phyloP scores from a whole-genome alignment of 2,888 invertebrate species.

The Eurytoma californica region DNA sequence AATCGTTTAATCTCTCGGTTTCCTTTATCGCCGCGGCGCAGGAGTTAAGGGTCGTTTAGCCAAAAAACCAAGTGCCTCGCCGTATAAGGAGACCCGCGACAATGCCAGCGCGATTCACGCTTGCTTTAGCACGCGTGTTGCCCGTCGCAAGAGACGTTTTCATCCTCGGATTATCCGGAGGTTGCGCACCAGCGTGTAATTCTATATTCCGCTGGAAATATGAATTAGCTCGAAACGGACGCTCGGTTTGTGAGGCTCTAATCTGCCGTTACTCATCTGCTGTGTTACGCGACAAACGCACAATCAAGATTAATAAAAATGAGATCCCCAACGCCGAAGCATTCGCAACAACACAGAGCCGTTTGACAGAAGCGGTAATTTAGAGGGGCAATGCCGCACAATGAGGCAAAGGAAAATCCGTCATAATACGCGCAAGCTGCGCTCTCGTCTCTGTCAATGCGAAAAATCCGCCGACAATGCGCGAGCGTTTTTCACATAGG shows the following conservation, averaged over 20 bases:
- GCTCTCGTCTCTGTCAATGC: background rate
- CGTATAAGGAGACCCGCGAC: too few species aligned
- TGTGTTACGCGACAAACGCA: background rate
- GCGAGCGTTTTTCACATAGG: too few species aligned
- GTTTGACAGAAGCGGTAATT: too few species aligned
- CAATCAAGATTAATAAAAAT: too few species aligned
- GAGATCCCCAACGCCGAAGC: too few species aligned
- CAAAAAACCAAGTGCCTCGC: slow-evolving; percentile 37
- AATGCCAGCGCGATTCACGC: slow-evolving; percentile 2
- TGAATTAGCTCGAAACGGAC: too few species aligned
- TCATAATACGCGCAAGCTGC: background rate
- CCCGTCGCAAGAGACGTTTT: background rate
- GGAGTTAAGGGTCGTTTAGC: slow-evolving; percentile 42
- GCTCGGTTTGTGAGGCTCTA: too few species aligned
- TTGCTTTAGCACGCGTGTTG: background rate
- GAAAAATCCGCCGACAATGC: background rate
- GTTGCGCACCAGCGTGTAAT: too few species aligned
- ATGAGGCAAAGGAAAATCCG: slow-evolving; percentile 11
- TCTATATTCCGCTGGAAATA: too few species aligned
- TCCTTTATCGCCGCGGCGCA: slow-evolving; percentile 9
- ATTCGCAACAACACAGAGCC: too few species aligned
- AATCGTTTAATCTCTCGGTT: slow-evolving; percentile 40
- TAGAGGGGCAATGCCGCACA: too few species aligned
- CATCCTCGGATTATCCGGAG: background rate
- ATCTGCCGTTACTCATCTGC: too few species aligned